Evolutionary conservation across 2,888 invertebrate genomes (phyloP).

Genomic region (Arrhopalites spinosus): DNA sequence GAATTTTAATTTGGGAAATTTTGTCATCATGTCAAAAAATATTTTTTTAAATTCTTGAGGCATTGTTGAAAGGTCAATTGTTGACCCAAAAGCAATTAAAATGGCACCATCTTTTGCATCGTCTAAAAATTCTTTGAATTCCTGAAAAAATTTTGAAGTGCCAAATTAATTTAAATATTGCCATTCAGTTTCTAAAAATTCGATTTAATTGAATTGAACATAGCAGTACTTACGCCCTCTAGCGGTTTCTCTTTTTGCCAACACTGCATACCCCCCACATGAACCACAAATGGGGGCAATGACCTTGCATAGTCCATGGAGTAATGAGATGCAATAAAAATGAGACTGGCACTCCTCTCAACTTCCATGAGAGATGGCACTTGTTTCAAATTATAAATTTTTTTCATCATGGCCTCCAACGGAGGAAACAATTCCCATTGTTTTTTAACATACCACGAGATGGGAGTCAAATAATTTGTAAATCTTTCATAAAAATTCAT

Average conservation of each 20-base stretch:
- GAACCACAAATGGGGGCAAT: constrained; percentile 41
- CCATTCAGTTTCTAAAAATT: no score
- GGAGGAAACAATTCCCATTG: not conserved
- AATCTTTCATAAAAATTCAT: constrained; percentile 40
- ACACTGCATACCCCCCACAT: constrained; percentile 49
- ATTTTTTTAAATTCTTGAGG: constrained; percentile 38
- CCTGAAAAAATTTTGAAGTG: constrained; percentile 20
- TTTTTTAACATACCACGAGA: constrained; percentile 6
- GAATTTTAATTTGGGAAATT: constrained; percentile 42
- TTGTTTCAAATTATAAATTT: not conserved
- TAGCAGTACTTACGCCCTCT: no score
- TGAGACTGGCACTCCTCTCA: constrained; percentile 34
- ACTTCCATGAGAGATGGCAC: constrained; percentile 2
- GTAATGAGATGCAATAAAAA: constrained; percentile 40
- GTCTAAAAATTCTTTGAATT: constrained; percentile 44
- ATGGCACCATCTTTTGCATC: constrained; percentile 42
- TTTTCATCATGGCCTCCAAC: not conserved
- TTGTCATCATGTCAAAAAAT: constrained; percentile 46
- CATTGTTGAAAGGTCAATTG: constrained; percentile 43
- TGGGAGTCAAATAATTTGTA: not conserved
- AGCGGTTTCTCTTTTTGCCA: constrained; percentile 38
- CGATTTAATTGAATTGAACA: no score
- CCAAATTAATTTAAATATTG: no score
- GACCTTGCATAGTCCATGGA: constrained; percentile 45
- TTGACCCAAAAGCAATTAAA: constrained; percentile 51